Evolutionary conservation across 2,888 invertebrate species (phyloP), one percentile per base, ranked within the genome.

Genomic region (Calameuta idolon): DNA sequence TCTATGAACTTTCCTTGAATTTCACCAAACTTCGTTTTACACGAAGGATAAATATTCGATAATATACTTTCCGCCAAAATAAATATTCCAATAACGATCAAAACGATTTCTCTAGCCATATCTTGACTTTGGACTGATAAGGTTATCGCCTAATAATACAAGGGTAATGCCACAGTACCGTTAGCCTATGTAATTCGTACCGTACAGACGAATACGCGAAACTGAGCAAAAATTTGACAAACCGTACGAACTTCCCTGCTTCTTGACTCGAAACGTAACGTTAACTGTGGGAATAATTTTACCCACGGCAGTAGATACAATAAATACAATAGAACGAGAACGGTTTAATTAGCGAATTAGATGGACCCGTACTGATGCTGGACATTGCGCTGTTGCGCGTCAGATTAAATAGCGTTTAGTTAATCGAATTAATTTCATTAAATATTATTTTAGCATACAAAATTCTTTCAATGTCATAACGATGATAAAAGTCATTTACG

Each of bases 1-100:
- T 0, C 79, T 23, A 80, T 75, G 88, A 84, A 87, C 68, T 85
- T 82, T 1, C 91, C 91, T 4, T 80, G 11, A 31, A 71, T 31
- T 34, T 4, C 1, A 15, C 71, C 71, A 12, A 71, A 55, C 23
- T 55, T 55, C 9, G 9, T 55, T 0, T 9, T 9, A 9, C 15
- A 23, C 9, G 1, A 55, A 55, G 23, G 55, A 9, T 55, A 9
- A 15, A 9, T 1, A 23, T 1, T 9, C 55, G 23, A 9, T 9
- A 2, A 55, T 23, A 9, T 0, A 55, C 23, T 23, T 23, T 55
- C 23, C 23, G 23, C 55, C 2, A 55, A 9, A 23, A 23, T 55
- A 23, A 55, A 5, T 5, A 55, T 9, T 55, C 2, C 23, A 23
- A 23, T 9, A 23, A 23, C 23, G 2, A 55, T 23, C 55, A 55